Evolutionary conservation across 2,888 invertebrate species (phyloP).

Genomic region (Desoria tigrina): DNA sequence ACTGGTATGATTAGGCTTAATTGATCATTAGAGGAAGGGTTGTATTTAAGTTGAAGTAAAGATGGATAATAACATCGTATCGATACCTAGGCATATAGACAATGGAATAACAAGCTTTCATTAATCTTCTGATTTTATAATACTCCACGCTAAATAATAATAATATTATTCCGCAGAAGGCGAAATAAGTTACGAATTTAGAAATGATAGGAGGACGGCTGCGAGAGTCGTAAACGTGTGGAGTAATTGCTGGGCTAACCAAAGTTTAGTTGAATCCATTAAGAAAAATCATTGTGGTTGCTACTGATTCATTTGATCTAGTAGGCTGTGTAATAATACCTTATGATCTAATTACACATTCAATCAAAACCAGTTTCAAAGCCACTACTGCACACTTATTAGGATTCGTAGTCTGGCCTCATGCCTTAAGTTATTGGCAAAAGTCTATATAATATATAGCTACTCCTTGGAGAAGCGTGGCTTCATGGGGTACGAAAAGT

Average conservation of each 20-base stretch:
- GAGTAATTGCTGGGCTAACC: background rate
- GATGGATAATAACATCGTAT: no score
- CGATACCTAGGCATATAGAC: no score
- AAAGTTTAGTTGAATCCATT: constrained; percentile 1
- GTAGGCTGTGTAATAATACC: background rate
- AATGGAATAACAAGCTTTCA: no score
- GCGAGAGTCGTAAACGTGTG: background rate
- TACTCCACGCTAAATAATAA: no score
- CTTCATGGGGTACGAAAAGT: background rate
- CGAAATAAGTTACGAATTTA: no score
- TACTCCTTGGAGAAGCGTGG: background rate
- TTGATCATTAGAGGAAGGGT: no score
- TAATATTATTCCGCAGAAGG: no score
- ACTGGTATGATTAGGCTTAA: no score
- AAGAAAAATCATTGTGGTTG: background rate
- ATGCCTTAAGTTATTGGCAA: constrained; percentile 19
- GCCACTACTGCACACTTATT: background rate
- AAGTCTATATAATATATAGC: background rate
- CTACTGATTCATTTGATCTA: constrained; percentile 1
- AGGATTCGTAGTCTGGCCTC: constrained; percentile 2
- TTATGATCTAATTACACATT: constrained; percentile 10
- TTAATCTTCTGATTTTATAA: no score
- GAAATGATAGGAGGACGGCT: background rate
- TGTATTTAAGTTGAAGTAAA: no score
- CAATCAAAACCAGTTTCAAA: constrained; percentile 14